These are phyloP conservation scores for Neotoma lepida DNA, from an alignment of 2,113 vertebrate species.

Conservation along the genomic window DNA sequence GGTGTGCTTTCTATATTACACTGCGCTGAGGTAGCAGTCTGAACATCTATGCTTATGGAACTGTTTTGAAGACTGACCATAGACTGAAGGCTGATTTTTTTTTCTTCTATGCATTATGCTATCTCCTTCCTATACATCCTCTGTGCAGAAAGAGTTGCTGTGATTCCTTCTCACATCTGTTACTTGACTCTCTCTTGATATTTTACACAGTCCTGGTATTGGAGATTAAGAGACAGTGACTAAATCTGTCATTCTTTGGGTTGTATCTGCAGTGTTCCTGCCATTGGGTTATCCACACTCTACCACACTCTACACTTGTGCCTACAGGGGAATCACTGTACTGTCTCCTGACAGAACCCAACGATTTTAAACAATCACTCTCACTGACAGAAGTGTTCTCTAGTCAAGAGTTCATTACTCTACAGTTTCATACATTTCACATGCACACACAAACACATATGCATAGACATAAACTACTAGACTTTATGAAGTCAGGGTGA, in stretches of 20 bases:
- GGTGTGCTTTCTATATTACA: background rate
- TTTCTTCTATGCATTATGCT: background rate
- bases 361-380: background rate
- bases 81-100: background rate
- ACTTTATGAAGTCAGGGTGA: background rate
- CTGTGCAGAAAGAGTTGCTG: background rate
- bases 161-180: background rate
- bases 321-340: background rate
- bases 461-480: background rate
- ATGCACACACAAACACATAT: background rate
- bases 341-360: background rate
- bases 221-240: background rate
- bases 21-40: background rate
- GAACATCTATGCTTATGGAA: background rate
- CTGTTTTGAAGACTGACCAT: background rate
- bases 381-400: slow-evolving; percentile 9
- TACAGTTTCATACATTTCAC: background rate
- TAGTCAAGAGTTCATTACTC: background rate
- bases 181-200: background rate
- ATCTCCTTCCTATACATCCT: background rate
- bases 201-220: background rate
- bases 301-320: background rate
- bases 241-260: background rate
- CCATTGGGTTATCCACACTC: background rate
- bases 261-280: background rate